These are phyloP conservation scores for Urocyon cinereoargenteus DNA, from an alignment of 2,797 vertebrate species.

Conservation along the genomic window DNA sequence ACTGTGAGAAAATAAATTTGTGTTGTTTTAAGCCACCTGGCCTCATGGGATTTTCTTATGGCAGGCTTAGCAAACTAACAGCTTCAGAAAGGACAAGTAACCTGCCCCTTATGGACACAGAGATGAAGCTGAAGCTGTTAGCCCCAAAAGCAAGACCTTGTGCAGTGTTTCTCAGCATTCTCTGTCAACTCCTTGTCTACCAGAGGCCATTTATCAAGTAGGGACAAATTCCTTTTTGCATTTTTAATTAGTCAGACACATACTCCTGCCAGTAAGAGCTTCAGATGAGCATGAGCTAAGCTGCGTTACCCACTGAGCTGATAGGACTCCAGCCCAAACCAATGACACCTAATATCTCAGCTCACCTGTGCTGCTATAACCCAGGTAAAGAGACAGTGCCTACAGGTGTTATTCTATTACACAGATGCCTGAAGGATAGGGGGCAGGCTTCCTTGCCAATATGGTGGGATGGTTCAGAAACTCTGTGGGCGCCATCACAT, in stretches of 20 bases:
- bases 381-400: background rate
- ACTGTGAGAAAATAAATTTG: background rate
- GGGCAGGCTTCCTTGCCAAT: background rate
- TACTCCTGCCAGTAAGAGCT: background rate
- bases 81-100: background rate
- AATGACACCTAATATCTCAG: background rate
- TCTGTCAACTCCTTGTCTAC: background rate
- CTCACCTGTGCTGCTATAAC: background rate
- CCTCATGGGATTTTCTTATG: background rate
- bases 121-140: background rate
- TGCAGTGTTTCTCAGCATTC: background rate
- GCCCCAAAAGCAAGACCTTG: background rate
- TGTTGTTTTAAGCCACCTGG: background rate
- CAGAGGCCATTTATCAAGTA: background rate
- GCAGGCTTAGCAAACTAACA: background rate
- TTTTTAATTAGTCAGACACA: background rate
- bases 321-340: background rate
- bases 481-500: too few species aligned
- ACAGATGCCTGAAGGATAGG: background rate
- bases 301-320: background rate
- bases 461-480: background rate
- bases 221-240: background rate
- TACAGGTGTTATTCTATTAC: background rate
- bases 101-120: background rate
- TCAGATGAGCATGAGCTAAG: background rate